These are phyloP conservation scores for Bellardia pandia DNA, from an alignment of 2,888 invertebrate genomes.

Conservation along the genomic window DNA sequence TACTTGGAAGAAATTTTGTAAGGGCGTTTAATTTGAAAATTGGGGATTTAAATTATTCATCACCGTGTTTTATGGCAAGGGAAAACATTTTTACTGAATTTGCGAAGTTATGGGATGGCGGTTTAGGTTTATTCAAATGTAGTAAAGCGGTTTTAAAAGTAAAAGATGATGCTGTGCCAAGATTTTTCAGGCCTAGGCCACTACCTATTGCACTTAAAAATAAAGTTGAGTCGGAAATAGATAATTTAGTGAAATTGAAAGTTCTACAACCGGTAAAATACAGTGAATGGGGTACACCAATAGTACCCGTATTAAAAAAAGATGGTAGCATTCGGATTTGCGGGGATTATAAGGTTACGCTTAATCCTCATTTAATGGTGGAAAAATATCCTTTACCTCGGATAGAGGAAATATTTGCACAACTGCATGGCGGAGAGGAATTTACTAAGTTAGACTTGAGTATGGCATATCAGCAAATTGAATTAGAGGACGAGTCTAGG, in stretches of 20 bases:
- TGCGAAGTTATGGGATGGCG: slow-evolving; percentile 47
- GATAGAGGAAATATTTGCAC: slow-evolving; percentile 75
- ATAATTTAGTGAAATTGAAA: too few relatives aligned
- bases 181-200: slow-evolving; percentile 64
- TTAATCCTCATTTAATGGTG: slow-evolving; percentile 74
- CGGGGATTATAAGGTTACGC: slow-evolving; percentile 71
- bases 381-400: slow-evolving; percentile 74
- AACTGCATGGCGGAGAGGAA: slow-evolving; percentile 55
- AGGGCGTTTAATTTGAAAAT: slow-evolving; percentile 52
- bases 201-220: not conserved
- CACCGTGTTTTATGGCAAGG: not conserved
- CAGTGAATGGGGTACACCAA: too few relatives aligned
- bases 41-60: slow-evolving; percentile 56
- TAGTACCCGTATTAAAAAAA: slow-evolving; percentile 73
- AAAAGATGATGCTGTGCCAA: slow-evolving; percentile 59
- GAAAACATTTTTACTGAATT: too few relatives aligned
- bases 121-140: slow-evolving; percentile 67
- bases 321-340: slow-evolving; percentile 76
- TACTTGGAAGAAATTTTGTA: slow-evolving; percentile 67
- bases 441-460: slow-evolving; percentile 77
- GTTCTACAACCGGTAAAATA: too few relatives aligned
- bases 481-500: slow-evolving; percentile 76
- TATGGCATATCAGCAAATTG: slow-evolving; percentile 80
- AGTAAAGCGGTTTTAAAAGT: slow-evolving; percentile 62
- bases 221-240: too few relatives aligned